Conservation (phyloP, 2,888 invertebrate genomes). For the Ophion ventricosus region DNA sequence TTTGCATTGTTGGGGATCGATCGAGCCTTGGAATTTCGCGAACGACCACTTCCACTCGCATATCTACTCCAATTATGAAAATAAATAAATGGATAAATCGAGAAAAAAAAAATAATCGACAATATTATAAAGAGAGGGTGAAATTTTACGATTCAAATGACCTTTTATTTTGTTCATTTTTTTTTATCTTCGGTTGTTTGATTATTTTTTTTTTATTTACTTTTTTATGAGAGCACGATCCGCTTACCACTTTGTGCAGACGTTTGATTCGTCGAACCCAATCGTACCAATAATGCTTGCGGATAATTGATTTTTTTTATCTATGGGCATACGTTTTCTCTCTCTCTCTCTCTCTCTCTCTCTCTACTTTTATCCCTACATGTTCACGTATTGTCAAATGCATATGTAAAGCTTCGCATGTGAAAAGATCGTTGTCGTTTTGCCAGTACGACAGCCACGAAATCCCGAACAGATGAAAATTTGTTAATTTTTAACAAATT, state of each 20-base stretch:
- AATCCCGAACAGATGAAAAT: constrained; percentile 12
- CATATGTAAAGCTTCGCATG: constrained; percentile 59
- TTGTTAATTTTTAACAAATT: too few relatives aligned
- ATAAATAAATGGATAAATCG: too few relatives aligned
- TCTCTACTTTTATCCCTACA: constrained; percentile 26
- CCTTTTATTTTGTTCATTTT: not conserved
- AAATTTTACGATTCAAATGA: not conserved
- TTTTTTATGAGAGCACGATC: constrained; percentile 41
- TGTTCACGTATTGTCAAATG: constrained; percentile 29
- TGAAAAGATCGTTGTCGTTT: constrained; percentile 56
- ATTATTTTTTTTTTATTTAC: constrained; percentile 3
- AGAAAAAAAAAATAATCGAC: not conserved
- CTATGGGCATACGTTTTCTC: not conserved
- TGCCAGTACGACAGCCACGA: constrained; percentile 44
- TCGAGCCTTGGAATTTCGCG: constrained; percentile 6
- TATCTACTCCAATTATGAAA: constrained; percentile 1
- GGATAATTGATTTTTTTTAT: constrained; percentile 19
- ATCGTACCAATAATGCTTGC: constrained; percentile 33
- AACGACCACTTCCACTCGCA: constrained; percentile 7
- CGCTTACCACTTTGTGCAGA: not conserved
- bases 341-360: constrained; percentile 5
- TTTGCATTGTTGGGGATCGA: constrained; percentile 11
- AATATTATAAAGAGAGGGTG: not conserved
- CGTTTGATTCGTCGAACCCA: constrained; percentile 10
- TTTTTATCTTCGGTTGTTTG: not conserved